phyloP scores from a whole-genome alignment of 1,140 invertebrate species.

The Coenobita brevimanus region DNA sequence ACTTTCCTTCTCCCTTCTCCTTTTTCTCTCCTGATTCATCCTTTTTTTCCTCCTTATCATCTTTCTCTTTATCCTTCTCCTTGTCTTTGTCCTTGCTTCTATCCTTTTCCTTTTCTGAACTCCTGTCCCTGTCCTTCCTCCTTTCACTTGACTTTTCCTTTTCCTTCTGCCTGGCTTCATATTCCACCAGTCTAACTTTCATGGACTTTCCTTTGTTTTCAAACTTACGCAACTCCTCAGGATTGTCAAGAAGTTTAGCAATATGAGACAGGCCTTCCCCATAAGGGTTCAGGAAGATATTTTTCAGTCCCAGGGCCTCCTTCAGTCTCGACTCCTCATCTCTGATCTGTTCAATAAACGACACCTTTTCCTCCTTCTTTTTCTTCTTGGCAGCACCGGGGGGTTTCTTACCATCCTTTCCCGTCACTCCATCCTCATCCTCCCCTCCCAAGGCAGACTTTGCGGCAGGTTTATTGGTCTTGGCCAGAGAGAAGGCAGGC shows the following conservation, averaged over 20 bases:
- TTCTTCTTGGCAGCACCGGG: slow-evolving; percentile 41
- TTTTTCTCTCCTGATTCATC: slow-evolving; percentile 21
- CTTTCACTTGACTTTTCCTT: background rate
- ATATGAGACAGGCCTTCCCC: slow-evolving; percentile 44
- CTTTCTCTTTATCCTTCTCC: background rate
- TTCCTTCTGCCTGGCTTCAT: slow-evolving; percentile 29
- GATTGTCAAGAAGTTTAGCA: slow-evolving; percentile 59
- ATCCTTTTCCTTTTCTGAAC: slow-evolving; percentile 13
- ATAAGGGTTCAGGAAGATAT: slow-evolving; percentile 61
- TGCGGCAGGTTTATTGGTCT: slow-evolving; percentile 28
- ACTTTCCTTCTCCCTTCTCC: slow-evolving; percentile 1
- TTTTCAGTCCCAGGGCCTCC: slow-evolving; percentile 58
- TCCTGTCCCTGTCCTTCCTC: slow-evolving; percentile 24
- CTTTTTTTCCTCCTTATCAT: slow-evolving; percentile 13
- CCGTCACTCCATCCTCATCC: slow-evolving; percentile 16
- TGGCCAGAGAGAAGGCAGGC: slow-evolving; percentile 46
- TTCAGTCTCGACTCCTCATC: slow-evolving; percentile 55
- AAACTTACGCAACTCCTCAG: slow-evolving; percentile 55
- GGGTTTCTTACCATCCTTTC: slow-evolving; percentile 16
- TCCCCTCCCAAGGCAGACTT: slow-evolving; percentile 44
- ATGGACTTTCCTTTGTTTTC: slow-evolving; percentile 47
- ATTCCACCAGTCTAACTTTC: slow-evolving; percentile 38
- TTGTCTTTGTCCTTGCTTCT: slow-evolving; percentile 15
- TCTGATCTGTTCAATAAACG: slow-evolving; percentile 60
- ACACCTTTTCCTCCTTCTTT: slow-evolving; percentile 66